A percentile compares a stretch with the other conserved stretches of the same genome.
Conservation (phyloP, 1,140 invertebrate genomes). For the Orchesella cincta region DNA sequence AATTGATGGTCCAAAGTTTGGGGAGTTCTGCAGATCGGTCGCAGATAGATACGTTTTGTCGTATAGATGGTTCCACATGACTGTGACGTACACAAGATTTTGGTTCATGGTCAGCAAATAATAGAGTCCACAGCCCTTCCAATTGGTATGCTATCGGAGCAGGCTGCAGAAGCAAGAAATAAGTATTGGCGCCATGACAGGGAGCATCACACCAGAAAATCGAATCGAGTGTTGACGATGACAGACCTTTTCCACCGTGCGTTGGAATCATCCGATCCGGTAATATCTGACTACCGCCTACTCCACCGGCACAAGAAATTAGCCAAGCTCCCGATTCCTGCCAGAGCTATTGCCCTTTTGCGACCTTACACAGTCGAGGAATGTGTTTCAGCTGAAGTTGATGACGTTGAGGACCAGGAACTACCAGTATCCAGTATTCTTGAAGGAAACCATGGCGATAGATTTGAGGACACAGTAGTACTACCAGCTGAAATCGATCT, state of each 20-base stretch:
- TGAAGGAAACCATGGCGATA: too few species aligned
- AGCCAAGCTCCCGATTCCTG: neutral
- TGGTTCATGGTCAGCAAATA: constrained; percentile 39
- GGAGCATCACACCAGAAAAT: constrained; percentile 51
- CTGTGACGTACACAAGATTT: constrained; percentile 39
- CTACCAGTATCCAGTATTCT: too few species aligned
- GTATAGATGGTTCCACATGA: constrained; percentile 40
- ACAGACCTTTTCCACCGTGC: constrained; percentile 48
- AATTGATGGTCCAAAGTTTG: constrained; percentile 36
- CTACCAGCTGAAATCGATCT: too few species aligned
- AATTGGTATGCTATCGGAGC: constrained; percentile 54
- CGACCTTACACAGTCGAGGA: too few species aligned
- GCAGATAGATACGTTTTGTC: constrained; percentile 25
- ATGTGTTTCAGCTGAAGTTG: too few species aligned
- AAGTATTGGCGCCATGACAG: constrained; percentile 52
- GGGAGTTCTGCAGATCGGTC: neutral
- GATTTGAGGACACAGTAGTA: too few species aligned
- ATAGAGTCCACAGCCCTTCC: constrained; percentile 48
- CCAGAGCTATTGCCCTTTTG: neutral
- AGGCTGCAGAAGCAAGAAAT: constrained; percentile 55
- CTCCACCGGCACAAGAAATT: neutral
- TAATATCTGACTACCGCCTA: neutral
- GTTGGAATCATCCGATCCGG: constrained; percentile 13
- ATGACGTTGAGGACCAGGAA: too few species aligned
- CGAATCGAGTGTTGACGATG: constrained; percentile 49